Base-by-base conservation (phyloP, 2,888 invertebrate species). In the Branchipolynoe longqiensis region DNA sequence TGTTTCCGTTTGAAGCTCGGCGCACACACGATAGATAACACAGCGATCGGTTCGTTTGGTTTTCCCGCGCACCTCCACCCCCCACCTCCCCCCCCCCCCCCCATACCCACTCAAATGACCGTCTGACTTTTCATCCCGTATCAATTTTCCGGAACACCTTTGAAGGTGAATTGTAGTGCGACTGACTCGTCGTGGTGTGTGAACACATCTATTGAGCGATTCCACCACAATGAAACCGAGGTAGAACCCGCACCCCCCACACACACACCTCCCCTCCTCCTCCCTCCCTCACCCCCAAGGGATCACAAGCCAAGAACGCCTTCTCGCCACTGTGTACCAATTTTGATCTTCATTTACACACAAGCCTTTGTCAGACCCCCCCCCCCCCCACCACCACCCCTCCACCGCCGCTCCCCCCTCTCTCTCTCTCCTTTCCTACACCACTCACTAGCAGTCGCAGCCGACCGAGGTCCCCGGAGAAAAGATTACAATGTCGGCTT, bases 281-380 rank as follows among this genome's bases (percentile, higher is more conserved):
- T n/a, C n/a, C n/a, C n/a, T n/a, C n/a, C n/a, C n/a, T n/a, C n/a
- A n/a, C n/a, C n/a, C n/a, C n/a, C n/a, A n/a, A n/a, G 6, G 69
- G 69, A 69, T 69, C 69, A 69, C 38, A 69, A 38, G 0, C 33
- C 69, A 28, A n/a, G n/a, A n/a, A n/a, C n/a, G 36, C 25, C 69
- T 36, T 38, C 33, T 8, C 58, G n/a, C 14, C 22, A 38, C 2
- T 69, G 36, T n/a, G 36, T 8, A 69, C 69, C 69, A 69, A 69
- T 69, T 69, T 38, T 33, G 69, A 69, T 69, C 69, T 69, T 69
- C 36, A 69, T 69, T 69, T 69, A 69, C 69, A 69, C 69, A 69
- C 69, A 69, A 18, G 69, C 38, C 69, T 69, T 69, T 69, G 69
- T 33, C 69, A 14, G 33, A 4, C 69, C 38, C 33, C 69, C 1